Percentiles rank a stretch among this genome's conserved stretches.
These are phyloP conservation scores for Falco concolor DNA, from an alignment of 2,797 vertebrate genomes.

Conservation along the genomic window DNA sequence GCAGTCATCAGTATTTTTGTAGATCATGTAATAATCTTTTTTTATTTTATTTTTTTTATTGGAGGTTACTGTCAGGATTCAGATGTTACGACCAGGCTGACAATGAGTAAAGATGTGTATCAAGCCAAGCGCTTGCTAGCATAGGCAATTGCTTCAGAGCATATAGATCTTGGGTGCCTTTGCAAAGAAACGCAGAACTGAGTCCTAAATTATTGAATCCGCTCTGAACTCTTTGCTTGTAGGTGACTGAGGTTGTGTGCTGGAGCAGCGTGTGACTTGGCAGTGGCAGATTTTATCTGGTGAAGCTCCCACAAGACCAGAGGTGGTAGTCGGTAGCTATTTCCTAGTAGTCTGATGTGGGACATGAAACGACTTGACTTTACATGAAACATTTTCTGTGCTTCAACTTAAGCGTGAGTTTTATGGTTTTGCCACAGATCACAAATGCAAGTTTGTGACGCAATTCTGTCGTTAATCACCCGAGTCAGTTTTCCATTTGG, in stretches of 20 bases:
- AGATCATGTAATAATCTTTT: background rate
- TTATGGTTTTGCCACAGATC: background rate
- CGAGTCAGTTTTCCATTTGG: slow-evolving; percentile 11
- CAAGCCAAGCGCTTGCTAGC: background rate
- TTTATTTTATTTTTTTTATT: background rate
- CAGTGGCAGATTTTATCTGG: background rate
- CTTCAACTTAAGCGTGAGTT: rapidly evolving
- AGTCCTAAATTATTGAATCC: background rate
- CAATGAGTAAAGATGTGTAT: background rate
- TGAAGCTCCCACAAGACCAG: background rate
- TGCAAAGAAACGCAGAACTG: background rate
- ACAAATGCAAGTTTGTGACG: background rate
- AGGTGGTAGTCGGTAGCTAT: background rate
- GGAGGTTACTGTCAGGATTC: background rate
- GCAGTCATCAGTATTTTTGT: background rate
- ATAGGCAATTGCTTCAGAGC: background rate
- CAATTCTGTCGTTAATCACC: background rate
- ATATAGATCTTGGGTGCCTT: background rate
- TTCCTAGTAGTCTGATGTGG: background rate
- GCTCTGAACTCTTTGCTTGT: background rate
- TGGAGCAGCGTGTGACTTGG: background rate
- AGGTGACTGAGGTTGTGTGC: background rate
- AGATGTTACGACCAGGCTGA: background rate
- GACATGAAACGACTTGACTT: background rate
- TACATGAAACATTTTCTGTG: rapidly evolving